phyloP scores from a whole-genome alignment of 2,797 vertebrate genomes.

The Mormyrus proboscirostris region DNA sequence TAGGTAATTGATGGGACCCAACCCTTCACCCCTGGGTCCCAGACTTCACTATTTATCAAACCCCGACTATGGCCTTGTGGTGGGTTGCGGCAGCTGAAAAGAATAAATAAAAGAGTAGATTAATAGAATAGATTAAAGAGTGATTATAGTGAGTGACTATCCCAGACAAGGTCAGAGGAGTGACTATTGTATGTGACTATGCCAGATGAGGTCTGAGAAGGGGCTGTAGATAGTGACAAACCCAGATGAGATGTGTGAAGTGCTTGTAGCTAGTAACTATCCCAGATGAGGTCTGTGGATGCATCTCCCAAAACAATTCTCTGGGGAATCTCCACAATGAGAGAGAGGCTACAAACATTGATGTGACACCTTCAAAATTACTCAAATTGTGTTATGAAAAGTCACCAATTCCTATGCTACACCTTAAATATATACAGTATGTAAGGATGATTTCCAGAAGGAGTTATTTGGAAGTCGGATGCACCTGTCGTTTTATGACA shows the following conservation, averaged over 20 bases:
- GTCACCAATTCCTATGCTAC: slow-evolving; percentile 32
- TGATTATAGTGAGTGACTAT: neutral
- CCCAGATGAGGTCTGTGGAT: neutral
- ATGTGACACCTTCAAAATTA: slow-evolving; percentile 35
- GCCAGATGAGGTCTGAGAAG: neutral
- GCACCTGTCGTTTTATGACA: neutral
- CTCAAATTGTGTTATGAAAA: slow-evolving; percentile 38
- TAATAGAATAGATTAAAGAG: neutral
- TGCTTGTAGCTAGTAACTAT: neutral
- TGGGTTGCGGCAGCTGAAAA: too few relatives aligned
- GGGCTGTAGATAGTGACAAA: neutral
- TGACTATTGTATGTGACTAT: neutral
- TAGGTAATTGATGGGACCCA: too few relatives aligned
- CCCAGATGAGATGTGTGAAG: neutral
- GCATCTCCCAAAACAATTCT: slow-evolving; percentile 16
- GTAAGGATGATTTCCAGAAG: neutral
- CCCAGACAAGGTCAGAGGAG: neutral
- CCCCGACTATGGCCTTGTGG: too few relatives aligned
- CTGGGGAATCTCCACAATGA: slow-evolving; percentile 33
- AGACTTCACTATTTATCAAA: too few relatives aligned
- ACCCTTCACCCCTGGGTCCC: too few relatives aligned
- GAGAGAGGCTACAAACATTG: slow-evolving; percentile 38
- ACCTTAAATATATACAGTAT: neutral
- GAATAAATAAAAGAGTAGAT: neutral
- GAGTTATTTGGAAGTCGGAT: neutral